These are phyloP conservation scores for Acanthosepion pharaonis DNA, from an alignment of 2,888 invertebrate species.

Conservation along the genomic window DNA sequence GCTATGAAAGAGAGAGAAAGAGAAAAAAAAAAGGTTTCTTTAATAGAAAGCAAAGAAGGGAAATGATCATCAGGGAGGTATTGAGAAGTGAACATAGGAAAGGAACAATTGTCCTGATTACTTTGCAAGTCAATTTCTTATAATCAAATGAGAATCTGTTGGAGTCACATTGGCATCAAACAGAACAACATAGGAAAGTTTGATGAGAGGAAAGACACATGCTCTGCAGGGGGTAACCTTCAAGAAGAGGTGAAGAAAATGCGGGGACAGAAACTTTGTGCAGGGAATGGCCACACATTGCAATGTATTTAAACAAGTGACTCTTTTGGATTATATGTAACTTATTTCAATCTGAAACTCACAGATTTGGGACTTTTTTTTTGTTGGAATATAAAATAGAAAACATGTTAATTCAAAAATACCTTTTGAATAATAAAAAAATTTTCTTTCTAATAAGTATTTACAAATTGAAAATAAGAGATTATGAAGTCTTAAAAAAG, in stretches of 20 bases:
- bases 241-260: constrained; percentile 33
- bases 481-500: neutral
- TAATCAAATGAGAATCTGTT: constrained; percentile 21
- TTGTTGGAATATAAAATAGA: neutral
- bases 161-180: constrained; percentile 15
- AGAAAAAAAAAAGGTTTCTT: neutral
- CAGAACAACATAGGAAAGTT: neutral
- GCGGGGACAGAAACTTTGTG: neutral
- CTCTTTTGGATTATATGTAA: neutral
- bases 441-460: neutral
- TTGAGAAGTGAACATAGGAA: constrained; percentile 33
- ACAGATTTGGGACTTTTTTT: neutral
- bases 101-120: constrained; percentile 33
- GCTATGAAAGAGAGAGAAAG: too few species aligned
- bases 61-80: neutral
- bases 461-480: neutral
- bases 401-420: neutral
- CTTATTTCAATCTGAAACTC: neutral
- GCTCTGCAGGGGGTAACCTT: constrained; percentile 20
- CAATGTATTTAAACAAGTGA: neutral
- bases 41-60: neutral
- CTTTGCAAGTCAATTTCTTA: constrained; percentile 20
- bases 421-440: neutral
- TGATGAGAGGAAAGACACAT: neutral
- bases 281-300: neutral